Base-by-base conservation (phyloP, 92 coral and sea anemone genomes). In the Umimayanthus chanpuru region DNA sequence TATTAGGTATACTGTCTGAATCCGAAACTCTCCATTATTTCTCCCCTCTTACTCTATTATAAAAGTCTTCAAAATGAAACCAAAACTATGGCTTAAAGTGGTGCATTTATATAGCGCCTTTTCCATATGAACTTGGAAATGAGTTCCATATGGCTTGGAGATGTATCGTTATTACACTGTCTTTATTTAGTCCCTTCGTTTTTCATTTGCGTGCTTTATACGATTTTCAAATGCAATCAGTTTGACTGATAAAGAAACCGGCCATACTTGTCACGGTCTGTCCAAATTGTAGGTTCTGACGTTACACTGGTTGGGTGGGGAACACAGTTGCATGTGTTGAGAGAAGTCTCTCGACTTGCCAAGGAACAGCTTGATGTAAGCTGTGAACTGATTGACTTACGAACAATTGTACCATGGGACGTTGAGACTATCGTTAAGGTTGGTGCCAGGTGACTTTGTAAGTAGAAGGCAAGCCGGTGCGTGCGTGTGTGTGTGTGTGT, bases 281-380 rank as follows among this genome's bases (percentile, higher is more conserved):
- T 73, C 4, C 28, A 21, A 21, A 66, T 79, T 53, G 6, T 77
- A 97, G 99, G 99, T 80, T 92, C 95, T 53, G 98, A 97, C 81
- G 90, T 97, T 50, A 97, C 99, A 5, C 79, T 97, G 82, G 97
- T 97, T 4, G 99, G 97, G 9, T 97, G 99, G 99, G 99, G 99
- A 15, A 97, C 99, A 23, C 99, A 97, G 90, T 79, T 97, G 39
- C 99, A 97, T 82, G 94, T 97, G 8, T 89, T 97, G 15, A 94
- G 98, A 1, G 99, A 97, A 78, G 99, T 95, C 77, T 96, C 93
- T 29, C 94, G 94, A 64, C 84, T 97, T 84, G 99, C 99, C n/a
- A 92, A 88, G 89, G 98, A 97, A 23, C 94, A 95, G 77, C 92
- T 97, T 23, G 98, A 92, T 39, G 94, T 94, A 67, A 92, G 90